Evolutionary conservation across 53 echinoderm and acorn worm genomes (phyloP).

Genomic region (Hippasteria phrygiana): DNA sequence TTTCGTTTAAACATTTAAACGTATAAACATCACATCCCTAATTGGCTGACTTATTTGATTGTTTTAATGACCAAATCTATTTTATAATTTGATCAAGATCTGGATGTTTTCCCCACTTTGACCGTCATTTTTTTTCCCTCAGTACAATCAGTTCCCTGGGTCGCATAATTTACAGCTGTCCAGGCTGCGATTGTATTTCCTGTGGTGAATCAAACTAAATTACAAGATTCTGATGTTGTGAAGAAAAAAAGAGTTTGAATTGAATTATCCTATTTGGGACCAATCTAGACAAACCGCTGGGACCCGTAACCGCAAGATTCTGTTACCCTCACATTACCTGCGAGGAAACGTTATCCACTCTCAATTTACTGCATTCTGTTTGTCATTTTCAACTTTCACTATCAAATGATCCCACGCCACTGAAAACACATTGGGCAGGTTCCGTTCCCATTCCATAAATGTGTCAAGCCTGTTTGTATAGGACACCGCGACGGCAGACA

Average conservation of each 20-base stretch:
- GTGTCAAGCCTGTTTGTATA: neutral
- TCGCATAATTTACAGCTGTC: neutral
- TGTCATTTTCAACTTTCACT: neutral
- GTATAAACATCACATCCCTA: no score
- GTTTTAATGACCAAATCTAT: no score
- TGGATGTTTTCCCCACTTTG: no score
- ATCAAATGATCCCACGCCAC: neutral
- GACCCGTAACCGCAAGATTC: neutral
- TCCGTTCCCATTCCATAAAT: neutral
- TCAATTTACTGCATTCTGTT: neutral
- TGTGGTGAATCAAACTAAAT: neutral
- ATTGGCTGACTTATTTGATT: no score
- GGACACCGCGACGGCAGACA: neutral
- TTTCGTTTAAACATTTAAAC: no score
- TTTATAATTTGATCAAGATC: no score
- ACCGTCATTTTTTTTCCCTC: no score
- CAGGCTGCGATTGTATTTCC: neutral
- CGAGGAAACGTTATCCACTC: neutral
- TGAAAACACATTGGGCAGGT: neutral
- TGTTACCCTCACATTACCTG: neutral
- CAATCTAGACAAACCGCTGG: neutral
- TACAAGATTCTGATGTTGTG: neutral
- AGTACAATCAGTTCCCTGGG: no score
- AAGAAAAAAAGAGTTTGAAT: neutral
- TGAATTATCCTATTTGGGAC: neutral